phyloP scores from a whole-genome alignment of 2,113 vertebrate genomes.

The Dissostichus mawsoni region DNA sequence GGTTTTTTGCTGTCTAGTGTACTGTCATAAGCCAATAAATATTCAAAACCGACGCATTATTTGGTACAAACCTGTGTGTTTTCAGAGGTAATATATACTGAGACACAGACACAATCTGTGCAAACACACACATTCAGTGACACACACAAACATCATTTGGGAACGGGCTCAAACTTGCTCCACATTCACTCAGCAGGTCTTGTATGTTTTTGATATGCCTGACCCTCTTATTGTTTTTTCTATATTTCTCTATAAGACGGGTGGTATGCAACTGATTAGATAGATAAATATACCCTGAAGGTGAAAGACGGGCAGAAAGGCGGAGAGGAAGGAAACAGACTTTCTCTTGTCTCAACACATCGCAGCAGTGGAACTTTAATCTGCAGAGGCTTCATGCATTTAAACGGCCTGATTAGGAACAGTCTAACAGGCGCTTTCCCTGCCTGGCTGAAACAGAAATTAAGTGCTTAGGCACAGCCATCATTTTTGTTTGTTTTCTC shows the following conservation, averaged over 20 bases:
- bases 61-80: slow-evolving; percentile 62
- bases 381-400: slow-evolving; percentile 71
- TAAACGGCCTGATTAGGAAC: slow-evolving; percentile 70
- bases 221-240: slow-evolving; percentile 77
- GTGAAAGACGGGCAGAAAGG: slow-evolving; percentile 58
- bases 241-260: slow-evolving; percentile 80
- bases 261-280: slow-evolving; percentile 83
- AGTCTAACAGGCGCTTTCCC: slow-evolving; percentile 61
- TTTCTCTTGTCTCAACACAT: slow-evolving; percentile 78
- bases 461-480: slow-evolving; percentile 59
- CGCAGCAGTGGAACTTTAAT: slow-evolving; percentile 69
- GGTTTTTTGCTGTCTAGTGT: slow-evolving; percentile 6
- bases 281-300: slow-evolving; percentile 80
- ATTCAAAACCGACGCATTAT: slow-evolving; percentile 58
- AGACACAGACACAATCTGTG: slow-evolving; percentile 34
- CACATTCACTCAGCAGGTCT: slow-evolving; percentile 73
- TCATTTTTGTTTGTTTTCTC: slow-evolving; percentile 71
- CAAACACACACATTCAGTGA: slow-evolving; percentile 24
- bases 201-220: slow-evolving; percentile 80
- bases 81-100: slow-evolving; percentile 56
- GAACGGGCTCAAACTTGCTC: slow-evolving; percentile 59
- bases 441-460: slow-evolving; percentile 65
- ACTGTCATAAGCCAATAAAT: slow-evolving; percentile 19
- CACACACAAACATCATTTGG: slow-evolving; percentile 20
- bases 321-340: slow-evolving; percentile 59